Percentiles rank a stretch among this genome's conserved stretches.
These are phyloP conservation scores for Caranx ignobilis DNA, from an alignment of 2,113 vertebrate species.

Conservation along the genomic window DNA sequence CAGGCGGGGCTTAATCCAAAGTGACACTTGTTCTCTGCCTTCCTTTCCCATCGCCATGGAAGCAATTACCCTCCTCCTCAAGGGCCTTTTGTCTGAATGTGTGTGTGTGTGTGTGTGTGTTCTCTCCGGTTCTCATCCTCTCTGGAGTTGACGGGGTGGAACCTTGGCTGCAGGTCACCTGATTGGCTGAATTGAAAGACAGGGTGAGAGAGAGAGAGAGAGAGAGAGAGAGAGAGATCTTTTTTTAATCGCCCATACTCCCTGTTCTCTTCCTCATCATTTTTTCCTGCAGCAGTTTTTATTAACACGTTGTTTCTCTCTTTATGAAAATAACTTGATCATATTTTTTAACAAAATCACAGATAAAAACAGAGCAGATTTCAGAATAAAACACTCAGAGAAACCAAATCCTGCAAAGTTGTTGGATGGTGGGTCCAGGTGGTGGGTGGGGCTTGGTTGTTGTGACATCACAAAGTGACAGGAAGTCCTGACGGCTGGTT, in stretches of 20 bases:
- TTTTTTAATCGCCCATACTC: neutral
- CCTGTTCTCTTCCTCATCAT: neutral
- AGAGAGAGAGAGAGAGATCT: neutral
- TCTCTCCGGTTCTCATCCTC: constrained; percentile 13
- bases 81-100: constrained; percentile 66
- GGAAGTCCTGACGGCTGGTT: no score
- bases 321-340: no score
- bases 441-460: no score
- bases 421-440: no score
- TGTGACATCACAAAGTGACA: no score
- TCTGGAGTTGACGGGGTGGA: constrained; percentile 63
- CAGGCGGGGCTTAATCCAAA: constrained; percentile 97
- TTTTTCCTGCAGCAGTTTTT: no score
- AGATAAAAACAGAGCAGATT: no score
- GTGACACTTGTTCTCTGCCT: constrained; percentile 99
- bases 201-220: constrained; percentile 3
- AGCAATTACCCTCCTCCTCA: constrained; percentile 90
- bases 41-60: constrained; percentile 96
- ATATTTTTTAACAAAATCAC: no score
- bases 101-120: constrained; percentile 35
- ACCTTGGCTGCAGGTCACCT: constrained; percentile 69
- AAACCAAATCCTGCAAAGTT: no score
- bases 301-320: no score
- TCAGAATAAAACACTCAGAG: no score
- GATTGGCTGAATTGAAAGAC: constrained; percentile 69